Evolutionary conservation across 2,888 invertebrate species (phyloP), one percentile per base, ranked within the genome.

Genomic region (Epinotia ramella): DNA sequence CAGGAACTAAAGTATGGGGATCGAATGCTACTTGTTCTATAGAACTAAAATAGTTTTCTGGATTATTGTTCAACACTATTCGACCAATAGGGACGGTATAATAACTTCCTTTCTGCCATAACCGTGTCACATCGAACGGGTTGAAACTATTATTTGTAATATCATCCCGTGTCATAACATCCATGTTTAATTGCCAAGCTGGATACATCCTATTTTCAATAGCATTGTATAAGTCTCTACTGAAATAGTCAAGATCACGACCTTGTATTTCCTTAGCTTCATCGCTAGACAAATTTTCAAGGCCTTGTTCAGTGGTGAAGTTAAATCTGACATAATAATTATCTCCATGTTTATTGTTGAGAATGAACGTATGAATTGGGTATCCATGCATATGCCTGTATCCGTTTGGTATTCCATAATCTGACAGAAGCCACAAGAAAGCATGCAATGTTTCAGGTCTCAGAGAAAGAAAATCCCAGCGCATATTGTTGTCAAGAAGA

Each of bases 311-410:
- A 11, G 97, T 97, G 95, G 97, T 97, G 85, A 96, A 96, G 87
- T 98, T 98, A 92, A 98, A 98, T 94, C 98, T 98, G 80, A 97
- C 97, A 87, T 96, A 98, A 79, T 96, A 93, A 7, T 95, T 89
- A 73, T 96, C 95, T 0, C 96, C 96, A 3, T 95, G 89, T 16
- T 91, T 95, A 88, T 98, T 98, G 40, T 98, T 95, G 78, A 98
- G 87, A 87, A 98, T 98, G 89, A 97, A 98, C 0, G 98, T 97
- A 88, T 99, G 98, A 0, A 97, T 97, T 6, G 98, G 97, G 82
- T 97, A 99, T 59, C 97, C 98, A 84, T 98, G 97, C 98, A 98
- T 98, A 87, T 96, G 96, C 40, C 98, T 95, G 88, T 96, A 96
- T 3, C 98, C 98, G 87, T 98, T 97, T 0, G 98, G 98, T 78